Evolutionary conservation across 2,113 vertebrate species (phyloP), one percentile per base, ranked within the genome.

Genomic region (Craseonycteris thonglongyai): DNA sequence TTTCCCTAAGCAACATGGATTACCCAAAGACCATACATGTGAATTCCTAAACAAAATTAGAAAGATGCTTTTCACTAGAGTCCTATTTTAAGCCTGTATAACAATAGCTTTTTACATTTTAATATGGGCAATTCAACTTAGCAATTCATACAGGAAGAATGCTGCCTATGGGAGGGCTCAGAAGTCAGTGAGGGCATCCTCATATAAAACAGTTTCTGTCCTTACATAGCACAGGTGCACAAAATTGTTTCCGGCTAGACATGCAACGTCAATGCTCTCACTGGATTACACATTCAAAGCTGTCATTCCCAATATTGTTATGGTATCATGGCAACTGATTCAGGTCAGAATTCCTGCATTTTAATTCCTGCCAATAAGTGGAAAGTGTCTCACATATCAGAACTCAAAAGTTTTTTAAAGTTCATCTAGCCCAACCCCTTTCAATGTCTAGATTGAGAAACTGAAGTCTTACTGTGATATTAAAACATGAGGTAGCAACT

Each of bases 301-400:
- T 88, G 69, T 83, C 94, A 63, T 96, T 94, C 72, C 49, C 72
- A 79, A 35, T 92, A 78, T 95, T 96, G 89, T 97, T 85, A 59
- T 61, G 49, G 82, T 94, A 56, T 86, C 93, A 54, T 68, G 40
- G 91, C 72, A 96, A 96, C 91, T 2, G 26, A 96, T 78, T 51
- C 82, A 95, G 68, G 89, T 94, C 94, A 97, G 74, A 95, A 96
- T 96, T 95, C 91, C 47, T 90, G 45, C 72, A 90, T 88, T 93
- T 56, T 81, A 82, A 94, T 68, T 94, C 71, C 95, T 94, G 61
- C 72, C 71, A 82, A 95, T 91, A n/a, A 88, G 56, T 94, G 68
- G 78, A 85, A 87, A 82, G 33, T 7, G 66, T 93, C 72, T 88
- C 65, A 78, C 18, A 80, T 66, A 91, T 80, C 54, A 92, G 33